phyloP scores from a whole-genome alignment of 2,113 vertebrate genomes.

The Alaudala cheleensis region DNA sequence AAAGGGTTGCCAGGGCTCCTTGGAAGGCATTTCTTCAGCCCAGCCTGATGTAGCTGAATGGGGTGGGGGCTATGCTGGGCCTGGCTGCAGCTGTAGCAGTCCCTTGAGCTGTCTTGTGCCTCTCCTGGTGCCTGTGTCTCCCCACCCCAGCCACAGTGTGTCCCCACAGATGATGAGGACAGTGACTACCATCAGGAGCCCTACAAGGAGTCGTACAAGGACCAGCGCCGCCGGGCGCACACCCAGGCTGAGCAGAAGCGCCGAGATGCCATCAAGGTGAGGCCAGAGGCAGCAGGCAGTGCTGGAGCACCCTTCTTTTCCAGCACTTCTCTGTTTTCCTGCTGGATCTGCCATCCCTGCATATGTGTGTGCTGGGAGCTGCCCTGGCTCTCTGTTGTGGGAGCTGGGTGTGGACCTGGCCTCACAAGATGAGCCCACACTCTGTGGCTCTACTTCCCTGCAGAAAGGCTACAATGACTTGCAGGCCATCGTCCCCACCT shows the following conservation, averaged over 20 bases:
- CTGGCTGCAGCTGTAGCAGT: not conserved
- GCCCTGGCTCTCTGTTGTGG: not conserved
- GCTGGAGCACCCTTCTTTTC: not conserved
- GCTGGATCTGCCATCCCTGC: not conserved
- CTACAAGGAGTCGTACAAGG: slow-evolving; percentile 91
- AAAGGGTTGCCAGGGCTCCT: accelerated
- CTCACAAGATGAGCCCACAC: accelerated
- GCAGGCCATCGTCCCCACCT: slow-evolving; percentile 95
- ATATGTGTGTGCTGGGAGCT: not conserved
- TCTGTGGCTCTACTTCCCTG: not conserved
- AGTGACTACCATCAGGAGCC: slow-evolving; percentile 93
- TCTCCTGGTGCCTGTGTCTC: not conserved
- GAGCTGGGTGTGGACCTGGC: not conserved
- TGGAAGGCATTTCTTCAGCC: not conserved
- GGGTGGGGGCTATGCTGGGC: accelerated
- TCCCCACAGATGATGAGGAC: slow-evolving; percentile 90
- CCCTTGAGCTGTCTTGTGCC: not conserved
- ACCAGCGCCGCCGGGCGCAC: slow-evolving; percentile 89
- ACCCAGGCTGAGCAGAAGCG: slow-evolving; percentile 96
- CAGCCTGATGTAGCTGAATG: not conserved
- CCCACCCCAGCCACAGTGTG: accelerated
- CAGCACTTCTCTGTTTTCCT: not conserved
- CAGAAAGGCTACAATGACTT: slow-evolving; percentile 98
- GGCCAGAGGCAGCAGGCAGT: not conserved
- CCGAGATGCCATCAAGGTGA: slow-evolving; percentile 91